Conservation (phyloP, 1,140 invertebrate genomes). For the Rhyacophila brunnea region DNA sequence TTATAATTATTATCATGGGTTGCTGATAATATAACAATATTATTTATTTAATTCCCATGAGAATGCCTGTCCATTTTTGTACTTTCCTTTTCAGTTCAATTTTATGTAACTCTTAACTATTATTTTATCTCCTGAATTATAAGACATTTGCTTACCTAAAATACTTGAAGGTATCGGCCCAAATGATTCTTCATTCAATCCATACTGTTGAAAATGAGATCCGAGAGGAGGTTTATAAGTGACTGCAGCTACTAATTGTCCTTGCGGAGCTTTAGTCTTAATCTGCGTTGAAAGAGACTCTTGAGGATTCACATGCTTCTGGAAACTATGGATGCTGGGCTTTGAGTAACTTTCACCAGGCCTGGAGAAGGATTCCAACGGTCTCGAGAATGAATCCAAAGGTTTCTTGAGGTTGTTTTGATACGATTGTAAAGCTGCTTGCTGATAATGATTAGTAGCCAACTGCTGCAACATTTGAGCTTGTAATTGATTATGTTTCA, state of each 20-base stretch:
- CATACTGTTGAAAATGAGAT: constrained; percentile 42
- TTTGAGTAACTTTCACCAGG: constrained; percentile 34
- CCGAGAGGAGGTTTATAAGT: constrained; percentile 32
- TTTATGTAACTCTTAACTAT: no score
- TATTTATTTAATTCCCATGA: no score
- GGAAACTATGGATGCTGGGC: constrained; percentile 17
- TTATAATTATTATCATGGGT: no score
- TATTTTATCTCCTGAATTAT: background rate
- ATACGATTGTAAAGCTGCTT: constrained; percentile 45
- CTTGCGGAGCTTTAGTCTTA: constrained; percentile 15
- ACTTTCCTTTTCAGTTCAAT: no score
- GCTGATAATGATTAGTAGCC: constrained; percentile 38
- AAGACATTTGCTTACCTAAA: constrained; percentile 39
- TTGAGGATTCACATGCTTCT: constrained; percentile 28
- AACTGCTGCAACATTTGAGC: constrained; percentile 43
- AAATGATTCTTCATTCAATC: constrained; percentile 43
- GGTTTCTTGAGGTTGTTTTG: constrained; percentile 42
- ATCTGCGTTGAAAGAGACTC: constrained; percentile 28
- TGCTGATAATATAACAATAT: no score
- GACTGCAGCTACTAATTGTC: constrained; percentile 23
- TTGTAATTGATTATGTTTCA: constrained; percentile 28
- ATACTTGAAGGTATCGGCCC: constrained; percentile 44
- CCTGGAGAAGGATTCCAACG: constrained; percentile 41
- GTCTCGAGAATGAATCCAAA: constrained; percentile 42
- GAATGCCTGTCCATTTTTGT: no score